These are phyloP conservation scores for Apis cerana DNA, from an alignment of 1,140 invertebrate species.

Conservation along the genomic window DNA sequence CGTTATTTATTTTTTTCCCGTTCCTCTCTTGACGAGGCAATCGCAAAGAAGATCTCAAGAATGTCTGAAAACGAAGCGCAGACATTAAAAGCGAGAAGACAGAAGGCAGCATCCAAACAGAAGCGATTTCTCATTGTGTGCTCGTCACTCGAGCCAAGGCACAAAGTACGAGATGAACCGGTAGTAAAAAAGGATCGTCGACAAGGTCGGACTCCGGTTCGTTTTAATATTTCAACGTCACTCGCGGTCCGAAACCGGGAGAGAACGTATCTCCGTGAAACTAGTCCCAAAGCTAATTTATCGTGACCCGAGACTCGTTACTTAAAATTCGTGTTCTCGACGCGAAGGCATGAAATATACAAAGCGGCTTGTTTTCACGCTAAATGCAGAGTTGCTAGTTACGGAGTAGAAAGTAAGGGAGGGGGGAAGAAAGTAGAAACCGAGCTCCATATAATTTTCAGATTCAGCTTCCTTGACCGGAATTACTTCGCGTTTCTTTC, in stretches of 20 bases:
- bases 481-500: background rate
- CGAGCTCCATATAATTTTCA: constrained; percentile 45
- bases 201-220: constrained; percentile 32
- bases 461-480: constrained; percentile 29
- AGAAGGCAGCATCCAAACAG: background rate
- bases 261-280: constrained; percentile 31
- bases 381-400: constrained; percentile 29
- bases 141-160: background rate
- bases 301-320: constrained; percentile 18
- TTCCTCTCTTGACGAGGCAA: background rate
- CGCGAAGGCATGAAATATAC: constrained; percentile 28
- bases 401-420: constrained; percentile 42
- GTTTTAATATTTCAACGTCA: constrained; percentile 57
- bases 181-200: constrained; percentile 35
- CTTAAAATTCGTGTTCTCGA: constrained; percentile 40
- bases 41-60: background rate
- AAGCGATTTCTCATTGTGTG: constrained; percentile 33
- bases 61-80: constrained; percentile 5
- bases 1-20: background rate
- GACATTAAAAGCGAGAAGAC: background rate
- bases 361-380: constrained; percentile 19
- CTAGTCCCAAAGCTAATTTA: constrained; percentile 42
- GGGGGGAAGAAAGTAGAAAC: constrained; percentile 39
- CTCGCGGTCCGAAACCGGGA: constrained; percentile 1
- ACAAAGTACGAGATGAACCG: constrained; percentile 31